A percentile compares a stretch with the other conserved stretches of the same genome.
Conservation (phyloP, 1,140 invertebrate genomes). For the Drosophila nannoptera region DNA sequence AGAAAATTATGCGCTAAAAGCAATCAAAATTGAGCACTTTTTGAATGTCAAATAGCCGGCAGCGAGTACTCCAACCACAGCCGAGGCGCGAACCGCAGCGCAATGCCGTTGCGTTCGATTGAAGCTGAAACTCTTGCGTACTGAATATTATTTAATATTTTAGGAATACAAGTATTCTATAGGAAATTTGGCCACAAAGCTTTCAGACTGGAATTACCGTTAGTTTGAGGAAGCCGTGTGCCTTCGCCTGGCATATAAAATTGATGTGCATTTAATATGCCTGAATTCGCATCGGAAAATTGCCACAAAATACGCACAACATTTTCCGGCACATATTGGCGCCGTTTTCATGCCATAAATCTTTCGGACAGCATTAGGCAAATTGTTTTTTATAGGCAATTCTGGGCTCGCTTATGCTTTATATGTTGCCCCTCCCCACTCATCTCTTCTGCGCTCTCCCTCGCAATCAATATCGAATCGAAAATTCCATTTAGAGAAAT, state of each 20-base stretch:
- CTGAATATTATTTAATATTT: not conserved
- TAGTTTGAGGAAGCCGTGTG: not conserved
- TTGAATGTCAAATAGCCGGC: not conserved
- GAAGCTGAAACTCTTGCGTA: not conserved
- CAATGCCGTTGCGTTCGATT: not conserved
- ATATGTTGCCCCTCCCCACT: not conserved
- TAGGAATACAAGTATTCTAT: too few relatives aligned
- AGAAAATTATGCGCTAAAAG: conserved; percentile 13
- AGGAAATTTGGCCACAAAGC: conserved; percentile 3
- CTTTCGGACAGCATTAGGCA: conserved; percentile 25
- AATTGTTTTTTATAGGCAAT: conserved; percentile 10
- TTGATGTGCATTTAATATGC: conserved; percentile 71
- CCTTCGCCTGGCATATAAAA: conserved; percentile 41
- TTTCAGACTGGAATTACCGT: too few relatives aligned
- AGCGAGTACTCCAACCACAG: not conserved
- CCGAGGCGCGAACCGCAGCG: not conserved
- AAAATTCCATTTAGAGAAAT: conserved; percentile 31
- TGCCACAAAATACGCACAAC: conserved; percentile 54
- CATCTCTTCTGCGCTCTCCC: not conserved
- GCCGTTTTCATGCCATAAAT: conserved; percentile 56
- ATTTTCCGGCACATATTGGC: conserved; percentile 68
- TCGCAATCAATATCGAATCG: conserved; percentile 21
- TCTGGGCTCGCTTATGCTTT: too few relatives aligned
- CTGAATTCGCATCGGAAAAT: conserved; percentile 61
- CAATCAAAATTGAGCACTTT: not conserved